These are phyloP conservation scores for Papilio helenus DNA, from an alignment of 1,140 invertebrate species.

Conservation along the genomic window DNA sequence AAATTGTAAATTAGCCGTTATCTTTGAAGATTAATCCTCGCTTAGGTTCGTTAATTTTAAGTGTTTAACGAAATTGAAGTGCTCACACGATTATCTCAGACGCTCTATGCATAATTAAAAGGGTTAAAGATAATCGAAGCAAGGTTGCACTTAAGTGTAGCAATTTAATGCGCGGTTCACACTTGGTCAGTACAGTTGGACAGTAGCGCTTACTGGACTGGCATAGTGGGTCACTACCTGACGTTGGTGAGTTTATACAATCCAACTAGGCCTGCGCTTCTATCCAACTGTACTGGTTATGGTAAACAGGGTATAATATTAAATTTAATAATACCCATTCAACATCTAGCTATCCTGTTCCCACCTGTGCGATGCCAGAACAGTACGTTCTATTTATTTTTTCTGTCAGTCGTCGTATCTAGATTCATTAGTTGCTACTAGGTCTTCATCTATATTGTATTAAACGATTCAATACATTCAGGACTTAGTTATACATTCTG, in stretches of 20 bases:
- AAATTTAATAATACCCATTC: neutral
- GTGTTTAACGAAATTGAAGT: constrained; percentile 23
- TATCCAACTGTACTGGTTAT: no score
- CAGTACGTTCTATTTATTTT: neutral
- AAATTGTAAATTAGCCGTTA: constrained; percentile 13
- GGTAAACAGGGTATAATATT: no score
- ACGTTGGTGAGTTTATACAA: no score
- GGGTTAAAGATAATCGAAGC: constrained; percentile 12
- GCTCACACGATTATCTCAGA: constrained; percentile 19
- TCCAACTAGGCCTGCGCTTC: no score
- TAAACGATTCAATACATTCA: neutral
- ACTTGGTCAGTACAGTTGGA: no score
- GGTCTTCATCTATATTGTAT: no score
- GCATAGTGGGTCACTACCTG: no score
- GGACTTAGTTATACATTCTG: neutral
- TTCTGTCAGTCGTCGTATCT: no score
- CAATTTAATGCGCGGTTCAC: no score
- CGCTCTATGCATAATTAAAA: constrained; percentile 8
- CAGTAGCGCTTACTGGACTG: no score
- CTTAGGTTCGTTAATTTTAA: constrained; percentile 7
- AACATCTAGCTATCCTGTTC: neutral
- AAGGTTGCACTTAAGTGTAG: neutral
- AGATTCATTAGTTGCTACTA: no score
- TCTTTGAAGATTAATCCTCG: constrained; percentile 8
- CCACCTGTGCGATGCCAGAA: neutral